Percentiles rank a stretch among this genome's conserved stretches.
These are phyloP conservation scores for Coregonus suidteri DNA, from an alignment of 2,797 vertebrate species.

Conservation along the genomic window DNA sequence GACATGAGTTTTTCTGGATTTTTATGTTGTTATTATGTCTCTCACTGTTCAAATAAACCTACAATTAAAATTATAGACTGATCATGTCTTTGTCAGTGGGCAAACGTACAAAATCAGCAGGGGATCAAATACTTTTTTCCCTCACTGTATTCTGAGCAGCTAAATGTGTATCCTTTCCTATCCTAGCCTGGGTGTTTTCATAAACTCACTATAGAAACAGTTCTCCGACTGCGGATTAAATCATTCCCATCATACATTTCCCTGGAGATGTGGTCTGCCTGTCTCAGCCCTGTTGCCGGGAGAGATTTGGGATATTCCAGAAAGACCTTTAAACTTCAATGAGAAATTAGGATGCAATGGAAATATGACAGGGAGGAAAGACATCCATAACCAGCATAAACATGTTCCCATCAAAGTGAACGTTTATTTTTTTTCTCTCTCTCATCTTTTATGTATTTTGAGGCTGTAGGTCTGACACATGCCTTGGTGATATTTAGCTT, in stretches of 20 bases:
- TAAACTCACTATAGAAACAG: conserved; percentile 28
- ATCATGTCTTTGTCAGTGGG: too few species aligned
- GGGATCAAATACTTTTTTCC: too few species aligned
- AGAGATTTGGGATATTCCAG: conserved; percentile 62
- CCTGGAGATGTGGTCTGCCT: conserved; percentile 52
- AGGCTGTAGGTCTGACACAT: conserved; percentile 55
- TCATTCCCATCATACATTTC: conserved; percentile 54
- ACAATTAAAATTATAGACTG: too few species aligned
- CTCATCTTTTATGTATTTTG: conserved; percentile 67
- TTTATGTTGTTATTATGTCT: too few species aligned
- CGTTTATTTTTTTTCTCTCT: conserved; percentile 36
- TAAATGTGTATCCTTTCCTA: conserved; percentile 18
- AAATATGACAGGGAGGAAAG: conserved; percentile 44
- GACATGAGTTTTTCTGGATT: too few species aligned
- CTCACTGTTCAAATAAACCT: too few species aligned
- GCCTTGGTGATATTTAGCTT: conserved; percentile 60
- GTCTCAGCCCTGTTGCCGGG: conserved; percentile 50
- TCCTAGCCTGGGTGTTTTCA: conserved; percentile 32
- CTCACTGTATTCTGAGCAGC: not conserved
- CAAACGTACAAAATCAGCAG: too few species aligned
- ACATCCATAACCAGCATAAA: conserved; percentile 44
- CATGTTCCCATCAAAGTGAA: conserved; percentile 65
- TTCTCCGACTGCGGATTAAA: conserved; percentile 57
- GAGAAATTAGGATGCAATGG: conserved; percentile 42
- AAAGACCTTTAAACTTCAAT: conserved; percentile 51